phyloP scores from a whole-genome alignment of 2,113 vertebrate genomes.

The Gulo gulo region DNA sequence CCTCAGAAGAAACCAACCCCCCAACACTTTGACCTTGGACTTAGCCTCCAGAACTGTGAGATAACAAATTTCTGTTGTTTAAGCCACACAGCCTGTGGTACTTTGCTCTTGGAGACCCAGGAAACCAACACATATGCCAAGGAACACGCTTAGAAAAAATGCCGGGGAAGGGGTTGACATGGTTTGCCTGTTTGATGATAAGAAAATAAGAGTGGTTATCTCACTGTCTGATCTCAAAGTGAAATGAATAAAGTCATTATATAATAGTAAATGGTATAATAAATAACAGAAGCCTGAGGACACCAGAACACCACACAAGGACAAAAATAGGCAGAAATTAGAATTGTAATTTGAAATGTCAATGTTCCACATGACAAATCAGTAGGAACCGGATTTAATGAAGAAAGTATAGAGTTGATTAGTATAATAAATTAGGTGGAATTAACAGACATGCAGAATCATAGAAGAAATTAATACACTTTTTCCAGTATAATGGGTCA shows the following conservation, averaged over 20 bases:
- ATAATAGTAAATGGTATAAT: not conserved
- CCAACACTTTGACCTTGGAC: not conserved
- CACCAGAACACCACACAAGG: not conserved
- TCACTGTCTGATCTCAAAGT: not conserved
- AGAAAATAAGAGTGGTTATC: not conserved
- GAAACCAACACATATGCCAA: not conserved
- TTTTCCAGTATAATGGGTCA: not conserved
- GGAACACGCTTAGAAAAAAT: not conserved
- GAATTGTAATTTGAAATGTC: not conserved
- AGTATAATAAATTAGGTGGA: not conserved
- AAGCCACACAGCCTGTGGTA: not conserved
- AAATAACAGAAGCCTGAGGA: not conserved
- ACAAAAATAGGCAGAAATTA: not conserved
- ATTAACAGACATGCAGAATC: constrained; percentile 6
- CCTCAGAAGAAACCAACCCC: not conserved
- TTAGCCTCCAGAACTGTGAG: not conserved
- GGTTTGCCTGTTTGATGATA: not conserved
- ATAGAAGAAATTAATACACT: not conserved
- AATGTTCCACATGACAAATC: not conserved
- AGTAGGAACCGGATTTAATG: not conserved
- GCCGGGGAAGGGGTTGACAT: too few species aligned
- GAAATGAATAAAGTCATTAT: not conserved
- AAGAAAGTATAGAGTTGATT: not conserved
- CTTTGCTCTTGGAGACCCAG: not conserved
- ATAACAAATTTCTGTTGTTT: not conserved